Evolutionary conservation across 2,113 vertebrate genomes (phyloP), one percentile per base, ranked within the genome.

Genomic region (Cheirogaleus medius): DNA sequence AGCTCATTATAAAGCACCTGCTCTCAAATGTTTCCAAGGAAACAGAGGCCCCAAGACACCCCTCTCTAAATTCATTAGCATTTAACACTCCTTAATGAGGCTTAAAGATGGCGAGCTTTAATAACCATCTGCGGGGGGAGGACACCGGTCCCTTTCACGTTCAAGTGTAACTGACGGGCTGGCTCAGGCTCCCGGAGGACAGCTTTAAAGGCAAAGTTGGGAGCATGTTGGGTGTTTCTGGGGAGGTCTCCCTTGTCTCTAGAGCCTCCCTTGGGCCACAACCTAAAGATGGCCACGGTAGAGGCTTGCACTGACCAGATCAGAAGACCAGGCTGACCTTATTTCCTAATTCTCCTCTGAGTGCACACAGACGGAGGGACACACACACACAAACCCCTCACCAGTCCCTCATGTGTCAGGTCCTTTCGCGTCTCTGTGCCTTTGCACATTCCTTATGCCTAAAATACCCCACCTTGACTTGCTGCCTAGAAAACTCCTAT

Each of bases 1-100:
- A 97, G 97, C 92, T 98, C 97, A 97, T 98, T 98, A 96, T 52
- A 98, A 98, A 97, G 97, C 98, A 98, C 98, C 95, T 98, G 98
- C 95, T 98, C 96, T 44, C 95, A 94, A 97, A 98, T 44, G 98
- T 99, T 99, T 96, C 99, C 98, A 98, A 98, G 98, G 98, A 98
- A 98, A 99, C 98, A 98, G 97, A 98, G 80, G 92, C 77, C 97
- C 90, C 98, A 83, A 94, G 97, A 96, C 96, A 97, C 95, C 73
- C 97, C 93, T 98, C 98, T 97, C 96, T 95, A 98, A 97, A 98
- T 98, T 97, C 97, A 98, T 98, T 98, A 98, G 94, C 97, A 98
- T 98, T 97, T 97, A 98, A 97, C 96, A 91, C 73, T 94, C 88
- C 94, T 97, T 98, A 99, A 98, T 98, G 97, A 97, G 98, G 96